These are phyloP conservation scores for Saxidomus purpurata DNA, from an alignment of 1,140 invertebrate genomes.

Conservation along the genomic window DNA sequence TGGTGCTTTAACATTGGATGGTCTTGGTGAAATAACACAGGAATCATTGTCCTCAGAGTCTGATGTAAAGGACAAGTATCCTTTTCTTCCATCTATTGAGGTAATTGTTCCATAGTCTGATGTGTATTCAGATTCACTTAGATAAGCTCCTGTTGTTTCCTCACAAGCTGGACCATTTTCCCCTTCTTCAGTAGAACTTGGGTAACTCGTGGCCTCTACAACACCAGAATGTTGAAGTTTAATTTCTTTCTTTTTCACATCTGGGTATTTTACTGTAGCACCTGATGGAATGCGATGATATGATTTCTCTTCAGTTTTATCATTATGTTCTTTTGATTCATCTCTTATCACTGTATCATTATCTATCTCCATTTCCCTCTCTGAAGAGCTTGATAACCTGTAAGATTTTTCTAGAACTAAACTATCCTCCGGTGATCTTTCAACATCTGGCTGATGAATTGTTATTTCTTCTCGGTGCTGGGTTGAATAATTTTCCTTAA, in stretches of 20 bases:
- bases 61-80: slow-evolving; percentile 65
- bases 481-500: slow-evolving; percentile 69
- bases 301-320: slow-evolving; percentile 30
- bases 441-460: slow-evolving; percentile 60
- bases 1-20: slow-evolving; percentile 35
- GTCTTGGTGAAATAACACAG: slow-evolving; percentile 45
- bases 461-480: slow-evolving; percentile 66
- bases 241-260: background rate
- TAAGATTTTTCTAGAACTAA: slow-evolving; percentile 22
- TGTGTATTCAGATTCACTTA: slow-evolving; percentile 72
- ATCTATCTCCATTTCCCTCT: slow-evolving; percentile 52
- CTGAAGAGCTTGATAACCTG: slow-evolving; percentile 31
- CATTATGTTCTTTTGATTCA: slow-evolving; percentile 27
- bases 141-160: background rate
- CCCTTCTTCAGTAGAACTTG: background rate
- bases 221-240: slow-evolving; percentile 54
- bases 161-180: background rate
- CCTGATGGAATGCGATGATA: background rate
- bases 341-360: slow-evolving; percentile 45
- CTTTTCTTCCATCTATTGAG: slow-evolving; percentile 70
- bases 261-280: background rate
- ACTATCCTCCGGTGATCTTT: slow-evolving; percentile 45
- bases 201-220: slow-evolving; percentile 36
- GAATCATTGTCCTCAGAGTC: slow-evolving; percentile 68
- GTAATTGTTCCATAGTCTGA: slow-evolving; percentile 77